These are phyloP conservation scores for Callaeas wilsoni DNA, from an alignment of 2,113 vertebrate genomes.

Conservation along the genomic window DNA sequence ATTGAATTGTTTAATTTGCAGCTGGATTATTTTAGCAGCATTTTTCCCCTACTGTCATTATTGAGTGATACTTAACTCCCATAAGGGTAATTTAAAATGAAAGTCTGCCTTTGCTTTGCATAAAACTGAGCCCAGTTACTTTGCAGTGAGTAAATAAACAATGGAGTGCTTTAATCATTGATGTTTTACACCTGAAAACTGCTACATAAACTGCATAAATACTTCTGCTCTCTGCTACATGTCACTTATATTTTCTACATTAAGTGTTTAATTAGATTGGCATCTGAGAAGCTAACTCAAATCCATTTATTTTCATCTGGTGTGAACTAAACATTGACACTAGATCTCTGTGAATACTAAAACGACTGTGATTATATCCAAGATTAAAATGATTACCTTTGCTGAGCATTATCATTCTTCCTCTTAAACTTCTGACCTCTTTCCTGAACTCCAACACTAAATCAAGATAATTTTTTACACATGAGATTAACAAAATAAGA, in stretches of 20 bases:
- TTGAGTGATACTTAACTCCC: conserved; percentile 44
- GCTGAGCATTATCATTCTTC: background rate
- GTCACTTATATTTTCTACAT: conserved; percentile 50
- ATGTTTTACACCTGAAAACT: conserved; percentile 60
- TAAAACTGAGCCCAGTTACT: background rate
- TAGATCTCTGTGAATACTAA: background rate
- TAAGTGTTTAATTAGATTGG: conserved; percentile 54
- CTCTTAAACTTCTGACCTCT: background rate
- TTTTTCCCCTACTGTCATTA: conserved; percentile 10
- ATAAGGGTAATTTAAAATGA: conserved; percentile 51
- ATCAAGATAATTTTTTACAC: background rate
- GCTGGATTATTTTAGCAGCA: conserved; percentile 22
- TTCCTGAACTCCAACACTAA: background rate
- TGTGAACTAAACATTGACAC: background rate
- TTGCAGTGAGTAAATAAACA: conserved; percentile 61
- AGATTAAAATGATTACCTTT: background rate
- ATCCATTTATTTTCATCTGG: conserved; percentile 18
- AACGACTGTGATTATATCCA: background rate
- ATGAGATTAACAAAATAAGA: background rate
- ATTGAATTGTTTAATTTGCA: conserved; percentile 57
- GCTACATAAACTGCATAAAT: conserved; percentile 41
- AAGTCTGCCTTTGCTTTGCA: conserved; percentile 38
- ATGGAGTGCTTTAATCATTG: conserved; percentile 46
- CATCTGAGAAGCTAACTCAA: conserved; percentile 14
- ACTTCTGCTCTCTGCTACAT: conserved; percentile 50